Evolutionary conservation across 2,113 vertebrate species (phyloP), one percentile per base, ranked within the genome.

Genomic region (Erythrocercus mccallii): DNA sequence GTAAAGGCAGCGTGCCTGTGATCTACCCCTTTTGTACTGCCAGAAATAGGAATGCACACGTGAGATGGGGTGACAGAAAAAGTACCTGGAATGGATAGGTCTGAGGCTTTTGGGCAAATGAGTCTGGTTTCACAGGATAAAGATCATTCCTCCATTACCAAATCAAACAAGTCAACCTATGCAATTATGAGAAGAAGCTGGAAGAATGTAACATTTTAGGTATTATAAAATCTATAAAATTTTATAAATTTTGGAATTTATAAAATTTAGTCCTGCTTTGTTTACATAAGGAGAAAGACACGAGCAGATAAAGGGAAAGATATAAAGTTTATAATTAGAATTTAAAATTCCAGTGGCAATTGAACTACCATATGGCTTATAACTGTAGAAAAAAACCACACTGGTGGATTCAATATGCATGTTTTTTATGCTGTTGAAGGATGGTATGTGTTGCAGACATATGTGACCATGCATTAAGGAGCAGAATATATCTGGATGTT

Each of bases 141-240:
- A 83, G 62, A 94, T 92, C 30, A 88, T 72, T 40, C 76, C 82
- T 65, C 74, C 47, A 37, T 40, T 92, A 44, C 88, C 88, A 95
- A 95, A 84, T 87, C 80, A 96, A 74, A 89, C 95, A 37, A 97
- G 86, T 66, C 93, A 97, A 22, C 91, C 81, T 94, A 35, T 11
- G 27, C 27, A 70, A 12, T 50, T 84, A 54, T 1, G 14, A 93
- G 35, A 54, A 61, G 21, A 20, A 58, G 35, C 28, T 62, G 44
- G 30, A 60, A 28, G 60, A 88, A 10, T 10, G 2, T 2, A 61
- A 62, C 6, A 3, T 50, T 72, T 68, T 11, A n/a, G 37, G 54
- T n/a, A n/a, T n/a, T n/a, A n/a, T n/a, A n/a, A n/a, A n/a, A n/a
- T n/a, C n/a, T n/a, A n/a, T n/a, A n/a, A n/a, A n/a, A n/a, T n/a